Percentiles rank a stretch among this genome's conserved stretches.
Evolutionary conservation across 2,797 vertebrate species (phyloP).

Genomic region (Parauchenoglanis ngamensis): DNA sequence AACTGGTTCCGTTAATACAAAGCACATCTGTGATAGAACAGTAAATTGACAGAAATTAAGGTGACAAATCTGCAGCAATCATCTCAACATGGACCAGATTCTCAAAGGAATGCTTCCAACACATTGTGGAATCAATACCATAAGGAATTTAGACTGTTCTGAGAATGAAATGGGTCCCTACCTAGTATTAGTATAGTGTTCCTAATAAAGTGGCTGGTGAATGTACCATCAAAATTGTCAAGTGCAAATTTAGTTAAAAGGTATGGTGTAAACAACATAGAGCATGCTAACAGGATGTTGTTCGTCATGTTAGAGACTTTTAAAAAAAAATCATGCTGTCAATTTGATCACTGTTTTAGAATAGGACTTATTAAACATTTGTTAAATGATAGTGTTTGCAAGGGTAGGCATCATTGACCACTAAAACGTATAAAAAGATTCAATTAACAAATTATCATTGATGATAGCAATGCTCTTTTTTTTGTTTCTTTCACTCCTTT

Average conservation of each 20-base stretch:
- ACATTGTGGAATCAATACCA: neutral
- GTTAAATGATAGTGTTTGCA: neutral
- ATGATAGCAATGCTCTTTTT: neutral
- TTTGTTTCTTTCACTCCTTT: neutral
- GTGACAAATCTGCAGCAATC: neutral
- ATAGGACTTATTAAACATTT: neutral
- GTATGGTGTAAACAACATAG: neutral
- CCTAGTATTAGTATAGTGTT: neutral
- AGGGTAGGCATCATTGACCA: neutral
- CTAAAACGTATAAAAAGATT: neutral
- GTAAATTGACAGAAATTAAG: neutral
- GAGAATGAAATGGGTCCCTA: neutral
- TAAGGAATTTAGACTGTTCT: neutral
- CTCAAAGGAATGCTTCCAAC: neutral
- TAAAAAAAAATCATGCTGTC: neutral
- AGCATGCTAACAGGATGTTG: neutral
- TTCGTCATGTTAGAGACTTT: neutral
- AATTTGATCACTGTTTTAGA: neutral
- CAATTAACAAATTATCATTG: neutral
- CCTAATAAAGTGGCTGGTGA: neutral
- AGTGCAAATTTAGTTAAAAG: neutral
- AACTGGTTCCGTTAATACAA: neutral
- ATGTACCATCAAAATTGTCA: neutral
- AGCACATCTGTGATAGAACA: neutral
- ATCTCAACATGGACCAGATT: neutral